Evolutionary conservation across 2,888 invertebrate species (phyloP), one percentile per base, ranked within the genome.

Genomic region (Phyto melanocephala): DNA sequence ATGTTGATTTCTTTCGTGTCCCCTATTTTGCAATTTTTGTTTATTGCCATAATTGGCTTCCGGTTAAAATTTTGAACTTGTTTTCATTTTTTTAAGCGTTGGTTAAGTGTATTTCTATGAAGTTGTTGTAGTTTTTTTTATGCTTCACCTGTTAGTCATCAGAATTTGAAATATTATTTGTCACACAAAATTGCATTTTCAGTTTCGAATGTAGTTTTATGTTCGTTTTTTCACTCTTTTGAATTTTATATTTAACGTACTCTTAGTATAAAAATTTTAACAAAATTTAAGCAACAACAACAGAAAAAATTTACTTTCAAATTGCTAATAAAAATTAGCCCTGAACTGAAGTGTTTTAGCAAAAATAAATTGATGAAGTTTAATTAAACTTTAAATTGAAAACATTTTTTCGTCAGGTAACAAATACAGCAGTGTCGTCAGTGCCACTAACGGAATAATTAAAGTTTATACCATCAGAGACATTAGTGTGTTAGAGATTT

Each of bases 141-240:
- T 52, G 70, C 65, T 71, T 71, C 65, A 63, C 47, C 58, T 75
- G 74, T 35, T 67, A 74, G 42, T 54, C 63, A 60, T 63, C 62
- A 63, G 28, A 22, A 28, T 70, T 47, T 70, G 54, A 63, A 68
- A 62, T 62, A 62, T 77, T 62, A 54, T 77, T 77, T 70, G 70
- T 70, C 70, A 77, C 67, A 67, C 65, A 52, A 40, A 22, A 71
- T 81, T 81, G 60, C 13, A 52, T 60, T 77, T 80, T 65, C 62
- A 68, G 60, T 77, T 77, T 42, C 22, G 56, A 62, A 45, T 60
- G 17, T 35, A 63, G 20, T 13, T 60, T 22, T 15, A 5, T 8
- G 24, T 37, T 35, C 28, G 7, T 0, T 11, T 60, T 42, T 60
- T n/a, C 8, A 5, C 6, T 47, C 10, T 37, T 35, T 28, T 5